phyloP scores from a whole-genome alignment of 2,888 invertebrate species.

The Sinotaia quadrata region DNA sequence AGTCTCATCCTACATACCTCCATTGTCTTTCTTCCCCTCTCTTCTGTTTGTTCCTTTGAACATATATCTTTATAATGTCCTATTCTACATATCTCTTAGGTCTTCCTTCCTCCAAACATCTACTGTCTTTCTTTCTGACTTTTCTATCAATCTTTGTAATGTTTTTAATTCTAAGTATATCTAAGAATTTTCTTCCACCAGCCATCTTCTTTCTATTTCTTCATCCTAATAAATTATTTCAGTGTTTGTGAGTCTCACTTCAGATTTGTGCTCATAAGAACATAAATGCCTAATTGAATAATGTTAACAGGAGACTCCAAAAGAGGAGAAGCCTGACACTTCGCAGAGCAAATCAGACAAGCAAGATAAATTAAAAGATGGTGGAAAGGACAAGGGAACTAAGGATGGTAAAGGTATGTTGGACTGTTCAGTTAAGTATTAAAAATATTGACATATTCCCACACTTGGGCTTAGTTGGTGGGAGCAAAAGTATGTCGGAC shows the following conservation, averaged over 20 bases:
- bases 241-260: not conserved
- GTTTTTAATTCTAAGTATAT: no score
- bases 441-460: no score
- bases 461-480: no score
- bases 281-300: not conserved
- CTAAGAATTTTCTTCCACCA: not conserved
- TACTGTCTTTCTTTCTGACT: no score
- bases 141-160: no score
- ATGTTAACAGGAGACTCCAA: conserved; percentile 45
- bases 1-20: no score
- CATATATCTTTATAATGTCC: no score
- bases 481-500: not conserved
- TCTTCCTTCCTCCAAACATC: no score
- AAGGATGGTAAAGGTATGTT: conserved; percentile 59
- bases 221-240: not conserved
- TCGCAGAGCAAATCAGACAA: conserved; percentile 54
- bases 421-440: not conserved
- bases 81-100: no score
- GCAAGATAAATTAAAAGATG: conserved; percentile 62
- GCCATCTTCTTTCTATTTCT: not conserved
- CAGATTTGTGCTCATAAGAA: not conserved
- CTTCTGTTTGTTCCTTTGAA: no score
- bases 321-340: conserved; percentile 58
- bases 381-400: conserved; percentile 60
- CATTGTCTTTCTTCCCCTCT: no score